Evolutionary conservation across 92 coral and sea anemone species (phyloP), one percentile per base, ranked within the genome.

Genomic region (Palythoa heliodiscus): DNA sequence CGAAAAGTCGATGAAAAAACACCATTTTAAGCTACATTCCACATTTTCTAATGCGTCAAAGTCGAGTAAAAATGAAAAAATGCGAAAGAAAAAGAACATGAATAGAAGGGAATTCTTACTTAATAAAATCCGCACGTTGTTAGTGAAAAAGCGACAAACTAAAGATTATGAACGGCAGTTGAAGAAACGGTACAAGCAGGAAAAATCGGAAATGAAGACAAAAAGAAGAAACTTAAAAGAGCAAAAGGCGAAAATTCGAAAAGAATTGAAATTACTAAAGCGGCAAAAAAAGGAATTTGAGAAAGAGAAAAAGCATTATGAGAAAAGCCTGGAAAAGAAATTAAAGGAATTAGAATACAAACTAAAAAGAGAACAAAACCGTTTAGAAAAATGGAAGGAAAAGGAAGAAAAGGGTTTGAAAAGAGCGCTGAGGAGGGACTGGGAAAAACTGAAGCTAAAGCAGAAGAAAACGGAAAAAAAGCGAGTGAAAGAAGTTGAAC

Each of bases 331-430:
- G 63, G 91, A 72, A 55, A 87, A 75, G 73, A 83, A 77, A 39
- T 38, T 89, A 24, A 86, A 88, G 70, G 74, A 82, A 38, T 76
- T 92, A 11, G 76, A 73, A 39, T 70, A 66, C 19, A 54, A 79
- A 10, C 68, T 94, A 74, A 86, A 86, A 55, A 79, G 67, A 11
- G 93, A 93, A 71, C 96, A 91, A 64, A 87, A 70, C 48, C 89
- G 75, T 35, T 73, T 93, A 64, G 93, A 91, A 79, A 79, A 84
- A 14, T 82, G 92, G 94, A 94, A 93, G 52, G 87, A 72, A 35
- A 82, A 87, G 61, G 88, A 90, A 14, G 78, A 84, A 78, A 86
- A 89, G 29, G 87, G 87, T 47, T 40, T 90, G 61, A 92, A 89
- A 47, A 82, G 89, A 52, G 60, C 84, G 23, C 87, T 95, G 60